Conservation (phyloP, 1,140 invertebrate species). For the Formica exsecta region DNA sequence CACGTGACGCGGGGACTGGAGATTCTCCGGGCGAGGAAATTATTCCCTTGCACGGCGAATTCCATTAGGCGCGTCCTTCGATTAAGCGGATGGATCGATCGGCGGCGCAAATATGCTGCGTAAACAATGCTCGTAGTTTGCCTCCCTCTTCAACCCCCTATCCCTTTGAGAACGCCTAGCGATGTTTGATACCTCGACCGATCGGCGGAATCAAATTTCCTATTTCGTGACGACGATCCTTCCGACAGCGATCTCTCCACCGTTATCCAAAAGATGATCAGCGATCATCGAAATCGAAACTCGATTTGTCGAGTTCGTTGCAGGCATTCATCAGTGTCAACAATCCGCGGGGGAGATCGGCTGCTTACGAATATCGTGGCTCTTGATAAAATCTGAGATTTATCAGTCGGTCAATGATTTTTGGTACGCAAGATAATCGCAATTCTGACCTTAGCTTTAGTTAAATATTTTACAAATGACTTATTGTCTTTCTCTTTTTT, state of each 20-base stretch:
- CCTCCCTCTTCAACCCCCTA: conserved; percentile 49
- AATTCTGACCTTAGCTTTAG: neutral
- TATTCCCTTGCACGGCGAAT: conserved; percentile 76
- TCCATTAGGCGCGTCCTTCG: conserved; percentile 74
- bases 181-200: conserved; percentile 28
- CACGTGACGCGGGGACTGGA: neutral
- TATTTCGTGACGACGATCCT: conserved; percentile 19
- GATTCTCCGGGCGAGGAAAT: conserved; percentile 72
- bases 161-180: conserved; percentile 68
- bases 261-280: neutral
- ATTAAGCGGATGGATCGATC: conserved; percentile 73
- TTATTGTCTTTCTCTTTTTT: neutral
- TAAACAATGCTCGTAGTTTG: conserved; percentile 72
- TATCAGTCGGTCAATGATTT: neutral
- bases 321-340: conserved; percentile 61
- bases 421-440: neutral
- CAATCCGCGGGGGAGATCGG: neutral
- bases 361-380: conserved; percentile 20
- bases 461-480: conserved; percentile 16
- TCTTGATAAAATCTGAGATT: conserved; percentile 45
- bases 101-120: conserved; percentile 73
- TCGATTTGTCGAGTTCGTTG: conserved; percentile 62
- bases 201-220: conserved; percentile 60
- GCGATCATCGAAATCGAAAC: conserved; percentile 19
- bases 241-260: neutral